Evolutionary conservation across 2,888 invertebrate species (phyloP), one percentile per base, ranked within the genome.

Genomic region (Hirudinaria manillensis): DNA sequence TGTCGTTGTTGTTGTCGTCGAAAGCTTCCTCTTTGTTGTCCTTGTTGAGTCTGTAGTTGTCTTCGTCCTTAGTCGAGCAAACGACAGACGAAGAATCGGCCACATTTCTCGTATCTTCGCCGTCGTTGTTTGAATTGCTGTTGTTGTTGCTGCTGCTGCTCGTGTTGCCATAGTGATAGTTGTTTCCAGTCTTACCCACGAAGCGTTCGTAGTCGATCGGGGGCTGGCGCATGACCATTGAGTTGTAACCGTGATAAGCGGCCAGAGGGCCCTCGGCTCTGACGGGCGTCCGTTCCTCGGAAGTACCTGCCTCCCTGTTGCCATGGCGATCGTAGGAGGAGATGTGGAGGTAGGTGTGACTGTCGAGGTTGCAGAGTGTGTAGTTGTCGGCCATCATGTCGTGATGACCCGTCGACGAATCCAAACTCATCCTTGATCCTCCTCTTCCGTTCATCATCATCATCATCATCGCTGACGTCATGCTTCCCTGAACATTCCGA

Each of bases 361-460:
- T 82, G 80, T 84, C 84, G 77, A 84, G 79, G 79, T 84, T 84
- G 78, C 84, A 84, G 72, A 84, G 78, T 38, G 84, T 84, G 79
- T 84, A 84, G 76, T 84, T 83, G 76, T 80, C 78, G 77, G 81
- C 82, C 19, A 29, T 24, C 61, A 61, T 61, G 7, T 24, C 61
- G 29, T 29, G 24, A 61, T 24, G 29, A 13, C 29, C 61, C 1
- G 29, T 13, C n/a, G 61, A 61, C 24, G 61, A 61, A 61, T 29
- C 61, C 24, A 24, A 24, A 61, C 61, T 29, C 29, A 29, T 29
- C 61, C 61, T 61, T 61, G 24, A 27, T 61, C 7, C 70, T 3
- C 36, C 51, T 24, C 70, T 45, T n/a, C 51, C 29, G n/a, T 45
- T 45, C 51, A 36, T 51, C 70, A 70, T 70, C 70, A 70, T 70